A percentile compares a stretch with the other conserved stretches of the same genome.
phyloP scores from a whole-genome alignment of 2,113 vertebrate species.

The Leptodactylus fuscus region DNA sequence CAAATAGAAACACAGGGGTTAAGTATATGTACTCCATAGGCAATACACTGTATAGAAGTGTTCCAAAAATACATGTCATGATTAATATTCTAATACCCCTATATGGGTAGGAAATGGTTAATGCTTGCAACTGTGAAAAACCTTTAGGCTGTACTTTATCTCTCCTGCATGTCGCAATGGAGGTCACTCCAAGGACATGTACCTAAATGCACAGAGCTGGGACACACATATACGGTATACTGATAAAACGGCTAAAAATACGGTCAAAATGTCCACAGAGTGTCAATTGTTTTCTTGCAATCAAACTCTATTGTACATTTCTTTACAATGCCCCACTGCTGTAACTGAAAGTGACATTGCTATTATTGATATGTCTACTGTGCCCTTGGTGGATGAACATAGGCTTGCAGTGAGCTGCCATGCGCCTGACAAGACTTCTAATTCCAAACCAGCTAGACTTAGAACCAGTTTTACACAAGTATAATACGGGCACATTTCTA shows the following conservation, averaged over 20 bases:
- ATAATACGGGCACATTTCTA: not conserved
- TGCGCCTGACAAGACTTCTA: slow-evolving; percentile 3
- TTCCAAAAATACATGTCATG: not conserved
- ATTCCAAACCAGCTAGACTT: not conserved
- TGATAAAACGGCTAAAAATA: not conserved
- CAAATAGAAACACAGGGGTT: too few species aligned
- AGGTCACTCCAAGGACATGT: slow-evolving; percentile 48
- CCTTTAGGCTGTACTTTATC: slow-evolving; percentile 34
- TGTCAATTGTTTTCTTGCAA: not conserved
- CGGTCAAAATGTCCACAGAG: not conserved
- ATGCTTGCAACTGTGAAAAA: slow-evolving; percentile 20
- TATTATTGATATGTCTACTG: not conserved
- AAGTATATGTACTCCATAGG: not conserved
- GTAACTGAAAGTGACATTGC: not conserved
- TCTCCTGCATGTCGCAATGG: slow-evolving; percentile 23
- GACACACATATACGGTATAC: not conserved
- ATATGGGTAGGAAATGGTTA: not conserved
- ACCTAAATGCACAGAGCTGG: slow-evolving; percentile 12
- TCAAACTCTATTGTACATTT: not conserved
- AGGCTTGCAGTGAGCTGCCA: not conserved
- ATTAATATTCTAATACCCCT: not conserved
- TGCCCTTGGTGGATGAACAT: not conserved
- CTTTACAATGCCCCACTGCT: slow-evolving; percentile 13
- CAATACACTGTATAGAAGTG: not conserved
- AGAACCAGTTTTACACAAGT: not conserved